Evolutionary conservation across 2,888 invertebrate genomes (phyloP), one percentile per base, ranked within the genome.

Genomic region (Agonopterix arenella): DNA sequence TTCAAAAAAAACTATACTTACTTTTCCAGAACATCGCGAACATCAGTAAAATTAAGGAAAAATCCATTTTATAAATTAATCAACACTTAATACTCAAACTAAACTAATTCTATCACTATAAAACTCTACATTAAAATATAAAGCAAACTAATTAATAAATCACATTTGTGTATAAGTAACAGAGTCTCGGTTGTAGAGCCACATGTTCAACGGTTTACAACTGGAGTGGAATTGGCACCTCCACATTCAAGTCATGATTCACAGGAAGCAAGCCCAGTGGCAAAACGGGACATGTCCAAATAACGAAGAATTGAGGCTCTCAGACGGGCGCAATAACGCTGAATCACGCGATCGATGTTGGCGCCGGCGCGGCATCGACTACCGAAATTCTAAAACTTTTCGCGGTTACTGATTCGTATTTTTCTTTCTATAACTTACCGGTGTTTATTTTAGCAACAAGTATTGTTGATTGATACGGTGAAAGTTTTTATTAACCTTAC

Each of bases 201-300:
- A 63, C 72, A 65, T 72, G 66, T 66, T 52, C 38, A 48, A 36
- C 36, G 50, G 4, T 11, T 37, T 16, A 36, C 18, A 11, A 44
- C 68, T 67, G 68, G 65, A 80, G 78, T 80, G 80, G 72, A 76
- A 76, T 70, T 69, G 73, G 70, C 66, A 62, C 62, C 67, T 67
- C 64, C 61, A 62, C 72, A 66, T 69, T 72, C 70, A 66, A 67
- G 64, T 66, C 69, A 74, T 86, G 85, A 86, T 77, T 88, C 85
- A 85, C 82, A 82, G 84, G 81, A 81, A 78, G 81, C 73, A 74
- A 70, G 62, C 69, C 59, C 73, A 76, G 73, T 70, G 65, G 76
- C 70, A 60, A 77, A 85, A 83, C 80, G 84, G 85, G 74, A 71
- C 77, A 84, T 79, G 76, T 81, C 70, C 74, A 70, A 76, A 76